A percentile compares a stretch with the other conserved stretches of the same genome.
Evolutionary conservation across 1,140 invertebrate genomes (phyloP).

Genomic region (Metaphire vulgaris): DNA sequence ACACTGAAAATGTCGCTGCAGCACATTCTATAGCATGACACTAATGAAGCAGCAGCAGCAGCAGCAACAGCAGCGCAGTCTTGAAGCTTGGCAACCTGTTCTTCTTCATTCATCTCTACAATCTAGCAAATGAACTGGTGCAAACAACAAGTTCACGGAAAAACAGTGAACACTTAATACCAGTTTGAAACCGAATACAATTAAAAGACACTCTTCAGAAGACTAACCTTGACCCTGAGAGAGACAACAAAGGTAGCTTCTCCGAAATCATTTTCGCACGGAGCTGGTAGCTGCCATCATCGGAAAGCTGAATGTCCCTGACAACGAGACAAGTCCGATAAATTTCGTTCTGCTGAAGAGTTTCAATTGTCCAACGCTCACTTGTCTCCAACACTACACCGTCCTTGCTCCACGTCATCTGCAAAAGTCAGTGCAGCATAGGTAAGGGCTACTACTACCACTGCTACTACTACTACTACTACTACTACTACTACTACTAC

Average conservation of each 20-base stretch:
- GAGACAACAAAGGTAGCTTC: conserved; percentile 60
- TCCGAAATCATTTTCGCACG: conserved; percentile 68
- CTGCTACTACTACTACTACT: no score
- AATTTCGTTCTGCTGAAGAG: conserved; percentile 4
- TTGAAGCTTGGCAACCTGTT: no score
- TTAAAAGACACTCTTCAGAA: conserved; percentile 1
- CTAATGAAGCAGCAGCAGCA: no score
- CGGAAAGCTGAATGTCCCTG: conserved; percentile 65
- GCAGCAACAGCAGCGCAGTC: no score
- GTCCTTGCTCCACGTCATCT: neutral
- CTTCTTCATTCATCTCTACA: no score
- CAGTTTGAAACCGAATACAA: no score
- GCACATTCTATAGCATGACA: no score
- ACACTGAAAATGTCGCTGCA: no score
- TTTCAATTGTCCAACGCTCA: neutral
- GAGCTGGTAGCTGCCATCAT: conserved; percentile 82
- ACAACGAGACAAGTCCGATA: conserved; percentile 58
- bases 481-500: no score
- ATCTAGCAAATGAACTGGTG: neutral
- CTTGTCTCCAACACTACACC: neutral
- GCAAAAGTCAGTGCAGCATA: no score
- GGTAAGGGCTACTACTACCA: no score
- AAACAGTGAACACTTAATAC: no score
- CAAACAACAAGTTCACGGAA: neutral
- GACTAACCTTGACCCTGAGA: conserved; percentile 41